Evolutionary conservation across 1,140 invertebrate genomes (phyloP), one percentile per base, ranked within the genome.

Genomic region (Lucilia sericata): DNA sequence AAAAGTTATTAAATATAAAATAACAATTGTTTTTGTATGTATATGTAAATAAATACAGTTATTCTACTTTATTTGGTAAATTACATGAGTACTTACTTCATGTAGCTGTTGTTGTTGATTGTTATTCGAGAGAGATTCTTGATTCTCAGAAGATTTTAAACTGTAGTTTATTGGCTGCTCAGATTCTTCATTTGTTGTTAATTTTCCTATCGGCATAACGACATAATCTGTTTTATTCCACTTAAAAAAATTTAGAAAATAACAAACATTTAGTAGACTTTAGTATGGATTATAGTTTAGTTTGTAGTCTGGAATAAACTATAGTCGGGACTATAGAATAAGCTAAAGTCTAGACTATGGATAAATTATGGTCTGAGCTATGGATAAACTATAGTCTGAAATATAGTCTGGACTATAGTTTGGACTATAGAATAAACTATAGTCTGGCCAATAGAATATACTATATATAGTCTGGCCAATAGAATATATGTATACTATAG

Each of bases 111-210:
- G 30, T 47, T 82, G 55, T 82, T 65, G 82, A 10, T 65, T 70
- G 82, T 14, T 82, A 65, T 36, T 49, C 19, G 75, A 47, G 74
- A 13, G 19, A 2, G 34, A n/a, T 42, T 80, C 42, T 9, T 42
- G 42, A 78, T 19, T 80, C 19, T 80, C 47, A 13, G n/a, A n/a
- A 21, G 47, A 5, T 25, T 51, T 80, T 21, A 80, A 49, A 21
- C 76, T 80, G 13, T 80, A 80, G 49, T 80, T 80, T 25, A 80
- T 80, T 19, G 76, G 76, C 19, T 49, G n/a, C n/a, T 80, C 76
- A 78, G 42, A 2, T 17, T 21, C n/a, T 12, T 49, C 76, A 49
- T 49, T 80, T 80, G 76, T 19, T n/a, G 34, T 14, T 25, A 49
- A 10, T 25, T 47, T 49, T 1, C 10, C 76, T 80, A 80, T 80